phyloP scores from a whole-genome alignment of 2,888 invertebrate species.

The Heliconius sara region DNA sequence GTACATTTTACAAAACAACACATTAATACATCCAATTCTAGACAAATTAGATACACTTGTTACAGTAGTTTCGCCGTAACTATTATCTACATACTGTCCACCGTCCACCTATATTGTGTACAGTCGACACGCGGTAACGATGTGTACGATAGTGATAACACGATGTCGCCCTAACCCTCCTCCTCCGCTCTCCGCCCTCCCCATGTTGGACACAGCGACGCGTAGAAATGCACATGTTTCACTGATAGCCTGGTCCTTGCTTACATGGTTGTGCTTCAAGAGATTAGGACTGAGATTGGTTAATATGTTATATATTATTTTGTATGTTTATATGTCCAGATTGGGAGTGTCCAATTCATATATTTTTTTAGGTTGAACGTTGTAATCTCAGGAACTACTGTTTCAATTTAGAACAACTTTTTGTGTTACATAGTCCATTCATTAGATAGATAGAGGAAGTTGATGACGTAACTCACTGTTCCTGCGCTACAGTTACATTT shows the following conservation, averaged over 20 bases:
- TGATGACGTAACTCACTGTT: no score
- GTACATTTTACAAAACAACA: neutral
- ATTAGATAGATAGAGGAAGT: no score
- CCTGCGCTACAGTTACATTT: no score
- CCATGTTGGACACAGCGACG: conserved; percentile 34
- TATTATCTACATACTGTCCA: conserved; percentile 18
- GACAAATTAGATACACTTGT: neutral
- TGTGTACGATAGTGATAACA: conserved; percentile 35
- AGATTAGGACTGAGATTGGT: conserved; percentile 6
- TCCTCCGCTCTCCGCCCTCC: no score
- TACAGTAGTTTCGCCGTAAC: conserved; percentile 14
- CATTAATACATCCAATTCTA: neutral
- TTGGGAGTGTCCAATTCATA: no score
- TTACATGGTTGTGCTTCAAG: conserved; percentile 26
- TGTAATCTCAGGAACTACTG: neutral
- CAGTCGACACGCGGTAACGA: conserved; percentile 25
- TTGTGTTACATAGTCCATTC: neutral
- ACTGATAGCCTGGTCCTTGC: conserved; percentile 19
- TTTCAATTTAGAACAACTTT: neutral
- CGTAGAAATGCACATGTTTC: conserved; percentile 33
- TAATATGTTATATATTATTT: neutral
- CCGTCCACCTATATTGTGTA: conserved; percentile 3
- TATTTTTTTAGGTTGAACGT: neutral
- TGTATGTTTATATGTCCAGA: no score
- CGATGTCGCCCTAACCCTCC: conserved; percentile 32